phyloP scores from a whole-genome alignment of 2,113 vertebrate species.

The Pteruthius melanotis region DNA sequence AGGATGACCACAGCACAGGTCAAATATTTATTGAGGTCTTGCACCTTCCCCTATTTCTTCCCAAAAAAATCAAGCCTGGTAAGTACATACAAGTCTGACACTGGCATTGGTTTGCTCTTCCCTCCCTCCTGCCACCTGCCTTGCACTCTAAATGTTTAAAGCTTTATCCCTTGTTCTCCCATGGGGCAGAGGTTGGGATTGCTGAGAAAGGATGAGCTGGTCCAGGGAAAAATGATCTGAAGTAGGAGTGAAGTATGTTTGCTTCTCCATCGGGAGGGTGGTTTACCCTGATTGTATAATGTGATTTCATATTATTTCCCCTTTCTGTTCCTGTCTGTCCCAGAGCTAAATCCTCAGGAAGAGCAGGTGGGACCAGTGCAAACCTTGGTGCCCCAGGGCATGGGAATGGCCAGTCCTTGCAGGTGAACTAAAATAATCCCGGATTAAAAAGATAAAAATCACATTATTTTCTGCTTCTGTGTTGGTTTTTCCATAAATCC shows the following conservation, averaged over 20 bases:
- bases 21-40: background rate
- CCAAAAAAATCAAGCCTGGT: background rate
- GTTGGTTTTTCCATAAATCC: background rate
- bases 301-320: background rate
- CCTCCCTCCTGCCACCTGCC: background rate
- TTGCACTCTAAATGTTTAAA: background rate
- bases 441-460: background rate
- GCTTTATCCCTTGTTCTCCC: background rate
- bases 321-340: background rate
- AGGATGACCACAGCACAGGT: background rate
- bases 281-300: background rate
- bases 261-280: background rate
- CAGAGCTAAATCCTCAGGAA: background rate
- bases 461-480: background rate
- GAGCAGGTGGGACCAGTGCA: background rate
- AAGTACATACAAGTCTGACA: background rate
- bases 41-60: background rate
- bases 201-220: background rate
- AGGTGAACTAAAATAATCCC: background rate
- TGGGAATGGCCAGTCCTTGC: background rate
- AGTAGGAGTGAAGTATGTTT: background rate
- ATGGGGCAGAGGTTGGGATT: background rate
- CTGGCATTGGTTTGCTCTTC: background rate
- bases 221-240: background rate
- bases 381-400: rapidly evolving